These are phyloP conservation scores for Triplophysa tibetana DNA, from an alignment of 2,113 vertebrate species.

Conservation along the genomic window DNA sequence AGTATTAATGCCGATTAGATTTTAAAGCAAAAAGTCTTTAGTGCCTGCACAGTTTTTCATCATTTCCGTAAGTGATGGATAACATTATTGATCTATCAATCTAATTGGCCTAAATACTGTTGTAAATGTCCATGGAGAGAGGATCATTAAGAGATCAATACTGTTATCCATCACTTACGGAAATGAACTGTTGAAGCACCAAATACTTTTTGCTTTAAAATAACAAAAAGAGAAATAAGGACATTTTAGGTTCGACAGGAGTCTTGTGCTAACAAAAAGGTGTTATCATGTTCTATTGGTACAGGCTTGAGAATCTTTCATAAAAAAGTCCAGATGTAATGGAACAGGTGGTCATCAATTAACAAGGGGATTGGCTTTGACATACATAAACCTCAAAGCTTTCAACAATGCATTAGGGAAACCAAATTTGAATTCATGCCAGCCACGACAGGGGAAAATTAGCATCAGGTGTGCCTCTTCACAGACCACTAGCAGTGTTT, in stretches of 20 bases:
- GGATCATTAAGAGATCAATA: neutral
- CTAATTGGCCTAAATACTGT: neutral
- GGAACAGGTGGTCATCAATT: slow-evolving; percentile 19
- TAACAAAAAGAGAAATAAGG: neutral
- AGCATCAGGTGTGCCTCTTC: slow-evolving; percentile 30
- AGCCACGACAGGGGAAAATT: neutral
- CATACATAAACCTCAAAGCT: slow-evolving; percentile 6
- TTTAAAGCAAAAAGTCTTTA: neutral
- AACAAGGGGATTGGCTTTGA: neutral
- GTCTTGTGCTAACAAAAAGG: neutral
- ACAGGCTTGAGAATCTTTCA: neutral
- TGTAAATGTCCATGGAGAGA: neutral
- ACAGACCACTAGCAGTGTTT: neutral
- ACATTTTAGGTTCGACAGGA: neutral
- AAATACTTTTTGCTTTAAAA: neutral
- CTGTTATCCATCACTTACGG: neutral
- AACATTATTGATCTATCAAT: neutral
- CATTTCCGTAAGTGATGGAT: neutral
- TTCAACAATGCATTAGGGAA: slow-evolving; percentile 7
- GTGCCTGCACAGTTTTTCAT: neutral
- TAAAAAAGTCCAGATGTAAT: neutral
- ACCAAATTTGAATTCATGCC: neutral
- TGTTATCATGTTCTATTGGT: neutral
- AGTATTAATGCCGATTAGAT: neutral
- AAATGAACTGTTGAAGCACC: neutral